Base-by-base conservation (phyloP, 2,888 invertebrate genomes). In the Nomada fabriciana region DNA sequence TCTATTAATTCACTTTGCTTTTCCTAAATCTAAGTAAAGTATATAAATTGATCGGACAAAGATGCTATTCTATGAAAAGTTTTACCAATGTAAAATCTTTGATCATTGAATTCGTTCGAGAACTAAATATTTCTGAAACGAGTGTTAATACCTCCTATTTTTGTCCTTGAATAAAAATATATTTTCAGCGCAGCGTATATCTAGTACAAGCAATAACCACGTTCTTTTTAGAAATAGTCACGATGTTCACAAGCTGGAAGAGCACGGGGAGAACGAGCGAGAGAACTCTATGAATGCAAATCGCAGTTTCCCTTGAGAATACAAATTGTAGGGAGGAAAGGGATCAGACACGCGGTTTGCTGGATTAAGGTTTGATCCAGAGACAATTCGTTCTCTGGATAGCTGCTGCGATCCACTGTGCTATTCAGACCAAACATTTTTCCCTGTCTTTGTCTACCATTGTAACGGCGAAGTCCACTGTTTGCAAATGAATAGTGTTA, bases 261-360 rank as follows among this genome's bases (percentile, higher is more conserved):
- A 23, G 57, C 15, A 23, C 2, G 10, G 43, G n/a, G 3, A 25
- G 29, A 52, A 25, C 29, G 36, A n/a, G 52, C 3, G 15, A 18
- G 36, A 18, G 67, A 42, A 55, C 2, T 55, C 67, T 68, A 55
- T 55, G 67, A 68, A 69, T 69, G 68, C 57, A 69, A 69, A 69
- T 57, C 68, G 43, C 42, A 25, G 57, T 43, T 67, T 69, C 57
- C 68, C 67, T 57, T 69, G 57, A 43, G 68, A 57, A 55, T 69
- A 69, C 68, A 69, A 69, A 57, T 57, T 43, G 68, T 69, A 69
- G 68, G 57, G 68, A 57, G 57, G 25, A 25, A 69, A 69, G 50
- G 68, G 57, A 69, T 69, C 57, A 69, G 23, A 23, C 68, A 18
- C 5, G 18, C 68, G 57, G 43, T 69, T 69, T 57, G 25, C 68